Base-by-base conservation (phyloP, 2,113 vertebrate genomes). In the Henicopernis longicauda region DNA sequence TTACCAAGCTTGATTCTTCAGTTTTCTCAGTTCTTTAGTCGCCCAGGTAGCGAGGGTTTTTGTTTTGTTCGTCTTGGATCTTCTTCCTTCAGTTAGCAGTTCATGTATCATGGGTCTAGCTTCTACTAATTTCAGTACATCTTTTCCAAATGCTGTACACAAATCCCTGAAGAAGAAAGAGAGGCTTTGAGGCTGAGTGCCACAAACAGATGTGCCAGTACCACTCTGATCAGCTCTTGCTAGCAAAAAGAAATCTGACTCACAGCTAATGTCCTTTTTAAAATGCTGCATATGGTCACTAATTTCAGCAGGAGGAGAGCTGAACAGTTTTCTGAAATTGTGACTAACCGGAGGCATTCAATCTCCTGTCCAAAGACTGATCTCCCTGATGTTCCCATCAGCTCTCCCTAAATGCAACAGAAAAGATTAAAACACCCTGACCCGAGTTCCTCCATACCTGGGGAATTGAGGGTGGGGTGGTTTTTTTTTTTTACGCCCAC, bases 1-100 rank as follows among this genome's bases (percentile, higher is more conserved):
- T 98, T 96, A 99, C 99, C 99, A 99, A 98, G 99, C 99, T 97
- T 99, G 99, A 95, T 99, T 99, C 98, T 99, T 99, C 69, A 99
- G 98, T 97, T 99, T 99, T 82, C 99, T 99, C 93, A 99, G 99
- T 97, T 99, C 99, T 98, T 99, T 99, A 77, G 99, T 99, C 93
- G 99, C 99, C 99, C 99, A 99, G 66, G 99, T 99, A 16, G 99
- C 99, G 40, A 99, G 98, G 26, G 99, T 99, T 98, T 99, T 99
- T 61, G 99, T 99, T 98, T 99, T 99, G 98, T 97, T 98, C 96
- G 99, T 99, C 97, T 99, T 99, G 94, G 99, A 99, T 97, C 99
- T 98, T 31, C 99, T 98, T 18, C 99, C 99, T 97, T 99, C 99
- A 45, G 99, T 99, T 98, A 99, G 98, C 94, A 99, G 97, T 93